A percentile compares a stretch with the other conserved stretches of the same genome.
Evolutionary conservation across 2,888 invertebrate species (phyloP).

Genomic region (Euphydryas editha): DNA sequence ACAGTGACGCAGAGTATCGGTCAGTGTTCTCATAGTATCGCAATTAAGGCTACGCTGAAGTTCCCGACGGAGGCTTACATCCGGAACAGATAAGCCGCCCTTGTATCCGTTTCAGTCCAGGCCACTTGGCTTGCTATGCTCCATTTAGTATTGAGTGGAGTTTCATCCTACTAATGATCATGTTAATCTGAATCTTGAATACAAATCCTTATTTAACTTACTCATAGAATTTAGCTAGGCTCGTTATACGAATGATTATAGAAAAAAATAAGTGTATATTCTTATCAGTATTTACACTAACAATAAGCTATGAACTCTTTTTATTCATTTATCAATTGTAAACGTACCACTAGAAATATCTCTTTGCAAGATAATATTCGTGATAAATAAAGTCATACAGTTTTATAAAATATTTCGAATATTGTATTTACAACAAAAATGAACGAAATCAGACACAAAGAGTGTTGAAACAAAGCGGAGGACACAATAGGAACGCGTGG

Average conservation of each 20-base stretch:
- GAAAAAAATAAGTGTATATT: not conserved
- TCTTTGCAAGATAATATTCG: too few relatives aligned
- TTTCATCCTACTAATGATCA: slow-evolving; percentile 32
- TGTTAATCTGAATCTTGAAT: slow-evolving; percentile 30
- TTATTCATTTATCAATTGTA: too few relatives aligned
- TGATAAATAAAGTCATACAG: too few relatives aligned
- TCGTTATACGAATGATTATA: not conserved
- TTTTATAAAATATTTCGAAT: not conserved
- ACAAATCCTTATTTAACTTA: slow-evolving; percentile 15
- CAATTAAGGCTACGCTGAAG: slow-evolving; percentile 28
- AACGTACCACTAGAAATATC: too few relatives aligned
- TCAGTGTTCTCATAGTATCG: slow-evolving; percentile 13
- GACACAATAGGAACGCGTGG: slow-evolving; percentile 22
- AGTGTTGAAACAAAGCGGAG: slow-evolving; percentile 17
- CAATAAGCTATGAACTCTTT: too few relatives aligned
- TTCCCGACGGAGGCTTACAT: slow-evolving; percentile 50
- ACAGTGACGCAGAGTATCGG: not conserved
- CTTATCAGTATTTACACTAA: not conserved
- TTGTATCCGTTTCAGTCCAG: slow-evolving; percentile 54
- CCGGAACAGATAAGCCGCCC: slow-evolving; percentile 58
- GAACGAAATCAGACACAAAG: slow-evolving; percentile 24
- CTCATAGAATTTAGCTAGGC: not conserved
- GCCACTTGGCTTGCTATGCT: slow-evolving; percentile 38
- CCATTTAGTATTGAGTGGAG: slow-evolving; percentile 35
- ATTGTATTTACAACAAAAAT: slow-evolving; percentile 11